Evolutionary conservation across 2,797 vertebrate species (phyloP), one percentile per base, ranked within the genome.

Genomic region (Melanotaenia nigrans): DNA sequence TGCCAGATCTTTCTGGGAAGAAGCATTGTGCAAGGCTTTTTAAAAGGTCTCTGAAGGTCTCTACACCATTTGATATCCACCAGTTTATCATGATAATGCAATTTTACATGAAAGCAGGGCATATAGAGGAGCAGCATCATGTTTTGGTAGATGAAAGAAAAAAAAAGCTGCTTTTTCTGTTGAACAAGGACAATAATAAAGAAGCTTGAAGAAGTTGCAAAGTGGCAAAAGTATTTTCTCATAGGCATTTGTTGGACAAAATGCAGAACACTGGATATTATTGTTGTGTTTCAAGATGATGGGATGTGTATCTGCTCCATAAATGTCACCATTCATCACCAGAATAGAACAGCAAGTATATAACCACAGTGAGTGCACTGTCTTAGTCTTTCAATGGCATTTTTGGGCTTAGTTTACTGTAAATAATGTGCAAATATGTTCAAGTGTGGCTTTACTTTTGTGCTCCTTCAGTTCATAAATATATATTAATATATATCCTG

Each of bases 301-400:
- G 74, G 57, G 49, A 63, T 40, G 68, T 80, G 67, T 82, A 71
- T 75, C 54, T 60, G 35, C 79, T 80, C 79, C 60, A 87, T 85
- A 90, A 91, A 92, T 89, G 89, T 71, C 88, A 76, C 84, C 88
- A 89, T 93, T 92, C 90, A 85, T 91, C 30, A n/a, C 1, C 61
- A 65, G 85, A 87, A 85, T 80, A 87, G 75, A 81, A 75, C 70
- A 66, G 55, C 28, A 80, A 69, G 28, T 71, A 72, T 80, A 73
- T 61, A 33, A 64, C 63, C 42, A 69, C 71, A 84, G 78, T 40
- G 28, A 38, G 20, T 33, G 30, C 53, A 54, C 30, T 60, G 55
- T 76, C 7, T 64, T 18, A 59, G 38, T 47, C 47, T 73, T 66
- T 73, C 20, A 14, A 45, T 54, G 32, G 61, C 61, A 57, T 75